These are phyloP conservation scores for Mamestra brassicae DNA, from an alignment of 2,888 invertebrate species.

Conservation along the genomic window DNA sequence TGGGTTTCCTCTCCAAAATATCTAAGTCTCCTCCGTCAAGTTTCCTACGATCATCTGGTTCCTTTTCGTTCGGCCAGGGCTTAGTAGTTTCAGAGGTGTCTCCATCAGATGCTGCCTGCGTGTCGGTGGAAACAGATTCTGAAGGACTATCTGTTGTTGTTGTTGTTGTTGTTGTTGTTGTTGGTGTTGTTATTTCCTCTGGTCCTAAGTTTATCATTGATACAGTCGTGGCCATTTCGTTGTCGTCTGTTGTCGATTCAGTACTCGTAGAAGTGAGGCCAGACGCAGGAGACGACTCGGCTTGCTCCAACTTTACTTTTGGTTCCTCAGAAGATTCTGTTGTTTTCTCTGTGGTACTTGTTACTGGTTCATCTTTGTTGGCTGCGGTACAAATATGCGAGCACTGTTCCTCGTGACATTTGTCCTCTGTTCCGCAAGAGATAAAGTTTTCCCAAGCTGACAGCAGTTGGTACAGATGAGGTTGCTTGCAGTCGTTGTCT, in stretches of 20 bases:
- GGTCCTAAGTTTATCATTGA: conserved; percentile 10
- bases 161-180: not conserved
- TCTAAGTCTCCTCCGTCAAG: conserved; percentile 60
- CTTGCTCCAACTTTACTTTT: conserved; percentile 7
- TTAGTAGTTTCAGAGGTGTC: conserved; percentile 2
- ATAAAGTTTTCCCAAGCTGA: conserved; percentile 81
- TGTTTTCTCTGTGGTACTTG: not conserved
- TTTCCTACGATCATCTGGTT: conserved; percentile 52
- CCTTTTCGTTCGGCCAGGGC: conserved; percentile 71
- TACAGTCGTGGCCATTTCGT: not conserved
- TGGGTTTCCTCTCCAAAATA: conserved; percentile 59
- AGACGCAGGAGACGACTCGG: conserved; percentile 10
- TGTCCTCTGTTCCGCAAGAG: conserved; percentile 78
- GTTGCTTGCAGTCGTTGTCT: conserved; percentile 79
- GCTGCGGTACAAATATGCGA: conserved; percentile 74
- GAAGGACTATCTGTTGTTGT: conserved; percentile 34
- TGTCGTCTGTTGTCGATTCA: conserved; percentile 35
- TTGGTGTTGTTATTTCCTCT: conserved; percentile 32
- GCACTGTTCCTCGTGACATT: conserved; percentile 77
- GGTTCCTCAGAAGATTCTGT: not conserved
- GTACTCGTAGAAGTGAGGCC: conserved; percentile 14
- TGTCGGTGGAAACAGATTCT: conserved; percentile 10
- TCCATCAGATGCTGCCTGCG: conserved; percentile 18
- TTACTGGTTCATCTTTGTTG: conserved; percentile 76
- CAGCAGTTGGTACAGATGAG: conserved; percentile 82